Evolutionary conservation across 2,797 vertebrate species (phyloP).

Genomic region (Melanogrammus aeglefinus): DNA sequence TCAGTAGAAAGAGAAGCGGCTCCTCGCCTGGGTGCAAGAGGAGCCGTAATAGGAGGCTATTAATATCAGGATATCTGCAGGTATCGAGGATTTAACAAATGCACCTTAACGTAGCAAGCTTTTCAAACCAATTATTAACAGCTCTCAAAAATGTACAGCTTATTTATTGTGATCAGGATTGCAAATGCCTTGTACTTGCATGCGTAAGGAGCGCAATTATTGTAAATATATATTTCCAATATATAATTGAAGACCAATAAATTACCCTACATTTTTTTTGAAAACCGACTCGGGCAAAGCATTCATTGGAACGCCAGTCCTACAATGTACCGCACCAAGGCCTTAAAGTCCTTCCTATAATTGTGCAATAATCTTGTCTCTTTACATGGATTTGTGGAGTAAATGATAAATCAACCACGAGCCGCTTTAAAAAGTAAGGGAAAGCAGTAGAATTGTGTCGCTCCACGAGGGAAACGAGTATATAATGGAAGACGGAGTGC

Average conservation of each 20-base stretch:
- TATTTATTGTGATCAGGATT: neutral
- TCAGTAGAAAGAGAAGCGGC: conserved; percentile 69
- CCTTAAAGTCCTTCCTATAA: neutral
- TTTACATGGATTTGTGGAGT: conserved; percentile 16
- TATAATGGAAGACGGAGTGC: conserved; percentile 79
- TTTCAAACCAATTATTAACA: neutral
- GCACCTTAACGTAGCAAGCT: neutral
- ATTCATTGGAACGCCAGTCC: neutral
- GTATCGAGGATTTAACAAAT: conserved; percentile 20
- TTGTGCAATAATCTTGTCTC: neutral
- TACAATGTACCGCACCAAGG: neutral
- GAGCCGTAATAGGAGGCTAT: conserved; percentile 36
- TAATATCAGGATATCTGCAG: conserved; percentile 26
- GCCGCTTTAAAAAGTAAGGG: conserved; percentile 53
- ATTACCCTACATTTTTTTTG: neutral
- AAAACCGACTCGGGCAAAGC: neutral
- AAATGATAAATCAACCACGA: conserved; percentile 68
- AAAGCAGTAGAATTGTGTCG: conserved; percentile 61
- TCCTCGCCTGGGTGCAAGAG: conserved; percentile 28
- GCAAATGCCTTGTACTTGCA: neutral
- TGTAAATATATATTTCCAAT: neutral
- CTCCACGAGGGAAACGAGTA: conserved; percentile 69
- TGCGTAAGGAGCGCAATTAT: neutral
- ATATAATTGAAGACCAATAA: neutral
- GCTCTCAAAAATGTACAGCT: neutral